Percentiles rank a stretch among this genome's conserved stretches.
phyloP scores from a whole-genome alignment of 2,888 invertebrate genomes.

The Philopedon plagiatum region DNA sequence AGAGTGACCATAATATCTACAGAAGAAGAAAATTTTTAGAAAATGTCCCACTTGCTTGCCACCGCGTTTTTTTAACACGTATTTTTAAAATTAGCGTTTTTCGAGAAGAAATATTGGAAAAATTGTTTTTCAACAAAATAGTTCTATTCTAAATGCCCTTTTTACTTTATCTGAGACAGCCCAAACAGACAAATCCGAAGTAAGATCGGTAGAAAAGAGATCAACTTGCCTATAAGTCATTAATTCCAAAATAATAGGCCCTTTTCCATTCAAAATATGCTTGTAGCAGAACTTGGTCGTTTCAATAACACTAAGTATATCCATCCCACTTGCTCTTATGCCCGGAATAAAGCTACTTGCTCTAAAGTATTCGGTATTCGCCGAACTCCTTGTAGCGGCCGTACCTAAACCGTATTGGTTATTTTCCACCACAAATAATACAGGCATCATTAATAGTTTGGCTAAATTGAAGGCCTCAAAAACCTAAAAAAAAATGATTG shows the following conservation, averaged over 20 bases:
- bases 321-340: constrained; percentile 88
- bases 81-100: too few species aligned
- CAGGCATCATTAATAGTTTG: constrained; percentile 85
- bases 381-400: constrained; percentile 77
- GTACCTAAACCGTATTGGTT: constrained; percentile 91
- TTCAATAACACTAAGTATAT: constrained; percentile 82
- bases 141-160: too few species aligned
- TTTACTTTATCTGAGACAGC: too few species aligned
- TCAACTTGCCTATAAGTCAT: constrained; percentile 77
- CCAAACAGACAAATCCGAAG: too few species aligned
- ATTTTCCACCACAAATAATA: constrained; percentile 87
- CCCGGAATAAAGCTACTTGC: constrained; percentile 88
- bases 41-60: too few species aligned
- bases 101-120: too few species aligned
- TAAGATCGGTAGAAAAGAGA: too few species aligned
- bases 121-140: too few species aligned
- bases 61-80: too few species aligned
- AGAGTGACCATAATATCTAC: constrained; percentile 87
- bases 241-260: constrained; percentile 83
- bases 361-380: constrained; percentile 82
- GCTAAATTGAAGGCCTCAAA: constrained; percentile 86
- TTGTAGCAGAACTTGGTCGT: constrained; percentile 76
- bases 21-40: too few species aligned
- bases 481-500: constrained; percentile 63
- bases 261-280: constrained; percentile 76